Evolutionary conservation across 2,888 invertebrate species (phyloP).

Genomic region (Catocala nupta): DNA sequence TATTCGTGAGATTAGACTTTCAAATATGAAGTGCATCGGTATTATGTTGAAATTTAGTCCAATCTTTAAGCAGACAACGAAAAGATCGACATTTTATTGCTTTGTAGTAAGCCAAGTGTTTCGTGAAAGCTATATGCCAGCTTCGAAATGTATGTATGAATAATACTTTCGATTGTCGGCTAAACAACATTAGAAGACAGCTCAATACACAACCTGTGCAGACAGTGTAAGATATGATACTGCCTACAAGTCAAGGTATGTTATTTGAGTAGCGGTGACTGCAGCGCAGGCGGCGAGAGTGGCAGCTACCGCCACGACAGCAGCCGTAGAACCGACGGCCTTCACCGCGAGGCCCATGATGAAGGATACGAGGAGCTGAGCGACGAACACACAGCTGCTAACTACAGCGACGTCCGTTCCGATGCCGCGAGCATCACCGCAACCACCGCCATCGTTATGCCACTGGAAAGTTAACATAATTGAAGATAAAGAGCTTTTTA

Average conservation of each 20-base stretch:
- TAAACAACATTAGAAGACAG: too few relatives aligned
- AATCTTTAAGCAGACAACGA: too few relatives aligned
- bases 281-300: conserved; percentile 95
- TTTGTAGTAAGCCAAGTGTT: too few relatives aligned
- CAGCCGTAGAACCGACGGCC: conserved; percentile 93
- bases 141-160: too few relatives aligned
- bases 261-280: conserved; percentile 93
- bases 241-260: conserved; percentile 93
- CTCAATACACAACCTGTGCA: too few relatives aligned
- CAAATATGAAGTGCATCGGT: too few relatives aligned
- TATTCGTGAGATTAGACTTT: too few relatives aligned
- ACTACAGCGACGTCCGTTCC: conserved; percentile 98
- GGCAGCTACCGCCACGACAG: conserved; percentile 95
- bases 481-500: too few relatives aligned
- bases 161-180: too few relatives aligned
- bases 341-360: conserved; percentile 95
- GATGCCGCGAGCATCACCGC: conserved; percentile 92
- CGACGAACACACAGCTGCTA: conserved; percentile 98
- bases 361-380: conserved; percentile 96
- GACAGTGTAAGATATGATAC: background rate
- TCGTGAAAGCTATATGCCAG: too few relatives aligned
- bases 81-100: too few relatives aligned
- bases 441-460: conserved; percentile 77
- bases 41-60: too few relatives aligned
- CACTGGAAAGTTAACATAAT: conserved; percentile 63